phyloP scores from a whole-genome alignment of 1,140 invertebrate genomes.

The Colletes latitarsis region DNA sequence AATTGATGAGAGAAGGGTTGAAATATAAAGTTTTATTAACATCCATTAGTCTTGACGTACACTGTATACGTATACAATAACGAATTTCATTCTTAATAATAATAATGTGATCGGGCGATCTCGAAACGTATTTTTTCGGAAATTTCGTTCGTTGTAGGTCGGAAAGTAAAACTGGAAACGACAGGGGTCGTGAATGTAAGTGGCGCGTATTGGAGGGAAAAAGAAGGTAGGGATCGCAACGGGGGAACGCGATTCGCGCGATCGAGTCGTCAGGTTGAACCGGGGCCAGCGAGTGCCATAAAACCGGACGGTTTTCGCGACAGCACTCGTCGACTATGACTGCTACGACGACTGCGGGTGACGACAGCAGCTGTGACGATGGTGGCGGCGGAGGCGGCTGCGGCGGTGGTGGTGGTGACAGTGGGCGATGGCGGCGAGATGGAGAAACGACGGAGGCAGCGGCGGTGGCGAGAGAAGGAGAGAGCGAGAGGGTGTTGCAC shows the following conservation, averaged over 20 bases:
- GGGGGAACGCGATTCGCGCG: not conserved
- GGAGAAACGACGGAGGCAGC: not conserved
- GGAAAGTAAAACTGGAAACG: too few species aligned
- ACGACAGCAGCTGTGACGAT: constrained; percentile 24
- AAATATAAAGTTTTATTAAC: too few species aligned
- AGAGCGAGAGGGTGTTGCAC: constrained; percentile 12
- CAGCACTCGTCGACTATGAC: constrained; percentile 40
- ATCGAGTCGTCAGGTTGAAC: constrained; percentile 7
- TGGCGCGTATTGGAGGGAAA: too few species aligned
- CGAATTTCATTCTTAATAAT: too few species aligned
- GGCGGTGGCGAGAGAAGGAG: constrained; percentile 7
- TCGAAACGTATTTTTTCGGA: too few species aligned
- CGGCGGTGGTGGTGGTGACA: constrained; percentile 1
- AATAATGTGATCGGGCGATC: too few species aligned
- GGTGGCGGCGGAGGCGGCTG: not conserved
- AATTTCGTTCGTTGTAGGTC: too few species aligned
- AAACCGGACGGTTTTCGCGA: constrained; percentile 43
- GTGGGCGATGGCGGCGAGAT: constrained; percentile 4
- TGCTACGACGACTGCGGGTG: constrained; percentile 20
- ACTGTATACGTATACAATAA: too few species aligned
- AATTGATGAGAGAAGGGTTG: too few species aligned
- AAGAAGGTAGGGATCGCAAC: too few species aligned
- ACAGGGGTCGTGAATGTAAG: too few species aligned
- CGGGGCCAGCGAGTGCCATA: constrained; percentile 2
- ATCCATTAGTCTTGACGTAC: too few species aligned